Base-by-base conservation (phyloP, 1,140 invertebrate genomes). In the Cydia pomonella region DNA sequence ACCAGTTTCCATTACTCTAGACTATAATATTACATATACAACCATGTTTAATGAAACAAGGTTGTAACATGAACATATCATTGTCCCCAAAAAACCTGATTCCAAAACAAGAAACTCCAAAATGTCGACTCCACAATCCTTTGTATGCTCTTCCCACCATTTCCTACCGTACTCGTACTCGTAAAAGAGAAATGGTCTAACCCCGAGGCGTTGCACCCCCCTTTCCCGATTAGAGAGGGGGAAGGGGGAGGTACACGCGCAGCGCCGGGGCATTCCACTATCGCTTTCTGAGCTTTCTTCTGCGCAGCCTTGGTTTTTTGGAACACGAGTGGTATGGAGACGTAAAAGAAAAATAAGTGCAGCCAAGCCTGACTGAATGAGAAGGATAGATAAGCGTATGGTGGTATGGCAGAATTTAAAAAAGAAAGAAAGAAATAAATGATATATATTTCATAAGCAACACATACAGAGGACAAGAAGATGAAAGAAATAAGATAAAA, bases 271-370 rank as follows among this genome's bases (percentile, higher is more conserved):
- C 82, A 90, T 90, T 88, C 87, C 88, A 90, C 88, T 90, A 79
- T 90, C 88, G 85, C 88, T 90, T 90, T 90, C 78, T 82, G 82
- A 88, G 87, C 88, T 90, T 90, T 90, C 87, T 87, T 90, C 86
- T 84, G 71, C 59, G 73, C 84, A 86, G 84, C 87, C 88, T 90
- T 90, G 88, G 77, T 86, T 79, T 77, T 90, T 90, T 73, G 87
- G 87, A 72, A 80, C 83, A 87, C 66, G 7, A 27, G 12, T 2
- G 13, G 21, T 3, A 66, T 87, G 69, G 84, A 88, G 80, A 18
- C 13, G 77, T 10, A 1, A 23, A 59, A 4, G 10, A 59, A 59
- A 59, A 50, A 18, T 3, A 44, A 44, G 3, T 44, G 41, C 33
- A 7, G 9, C 4, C 33, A 38, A 38, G 3, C 41, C 41, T 13